phyloP scores from a whole-genome alignment of 1,140 invertebrate genomes.

The Galleria mellonella region DNA sequence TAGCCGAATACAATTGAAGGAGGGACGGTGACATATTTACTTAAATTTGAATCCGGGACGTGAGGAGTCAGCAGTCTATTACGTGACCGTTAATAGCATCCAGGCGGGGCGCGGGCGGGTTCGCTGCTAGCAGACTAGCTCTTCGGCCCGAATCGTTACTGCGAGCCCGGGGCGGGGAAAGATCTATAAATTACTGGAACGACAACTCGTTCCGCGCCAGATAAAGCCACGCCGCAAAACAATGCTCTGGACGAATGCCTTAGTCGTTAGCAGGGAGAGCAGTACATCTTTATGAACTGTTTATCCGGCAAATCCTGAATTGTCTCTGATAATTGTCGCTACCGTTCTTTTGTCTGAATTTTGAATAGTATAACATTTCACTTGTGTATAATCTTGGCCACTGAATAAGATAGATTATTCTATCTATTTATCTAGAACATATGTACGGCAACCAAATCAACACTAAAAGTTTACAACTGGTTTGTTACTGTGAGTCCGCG shows the following conservation, averaged over 20 bases:
- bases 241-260: conserved; percentile 60
- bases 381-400: not conserved
- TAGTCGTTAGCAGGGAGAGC: conserved; percentile 48
- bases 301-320: conserved; percentile 36
- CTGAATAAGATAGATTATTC: not conserved
- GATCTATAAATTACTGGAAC: conserved; percentile 68
- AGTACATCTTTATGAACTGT: conserved; percentile 59
- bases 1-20: conserved; percentile 34
- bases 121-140: conserved; percentile 31
- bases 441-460: not conserved
- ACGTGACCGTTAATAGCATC: conserved; percentile 62
- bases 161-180: conserved; percentile 56
- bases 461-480: conserved; percentile 3
- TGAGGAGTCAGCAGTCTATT: conserved; percentile 51
- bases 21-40: conserved; percentile 41
- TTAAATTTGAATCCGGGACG: conserved; percentile 54
- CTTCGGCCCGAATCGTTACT: conserved; percentile 45
- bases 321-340: conserved; percentile 18
- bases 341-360: conserved; percentile 18
- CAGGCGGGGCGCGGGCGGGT: conserved; percentile 24
- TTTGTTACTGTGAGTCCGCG: conserved; percentile 8
- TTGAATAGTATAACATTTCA: conserved; percentile 1
- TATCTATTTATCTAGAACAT: not conserved
- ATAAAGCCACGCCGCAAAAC: conserved; percentile 68
- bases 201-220: conserved; percentile 67